A percentile compares a stretch with the other conserved stretches of the same genome.
Evolutionary conservation across 2,797 vertebrate genomes (phyloP).

Genomic region (Bovichtus variegatus): DNA sequence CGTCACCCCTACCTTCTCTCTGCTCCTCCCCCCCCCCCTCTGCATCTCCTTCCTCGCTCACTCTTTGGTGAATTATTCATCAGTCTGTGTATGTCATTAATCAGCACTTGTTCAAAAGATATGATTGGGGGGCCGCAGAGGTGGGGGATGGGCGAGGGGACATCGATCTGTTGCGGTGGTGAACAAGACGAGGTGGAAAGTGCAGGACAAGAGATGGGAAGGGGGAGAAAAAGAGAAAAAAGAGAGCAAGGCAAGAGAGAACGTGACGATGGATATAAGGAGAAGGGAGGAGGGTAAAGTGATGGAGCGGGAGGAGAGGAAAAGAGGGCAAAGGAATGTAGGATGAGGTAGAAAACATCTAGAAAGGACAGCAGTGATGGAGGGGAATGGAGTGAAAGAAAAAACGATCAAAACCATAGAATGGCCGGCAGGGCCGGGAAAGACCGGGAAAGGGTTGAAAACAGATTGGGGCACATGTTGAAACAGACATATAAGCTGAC

Average conservation of each 20-base stretch:
- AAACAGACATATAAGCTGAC: constrained; percentile 78
- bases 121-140: constrained; percentile 69
- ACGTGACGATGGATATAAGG: constrained; percentile 21
- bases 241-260: constrained; percentile 15
- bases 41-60: constrained; percentile 29
- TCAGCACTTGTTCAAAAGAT: constrained; percentile 86
- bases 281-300: constrained; percentile 26
- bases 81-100: constrained; percentile 86
- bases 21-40: not conserved
- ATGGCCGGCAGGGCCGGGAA: constrained; percentile 1
- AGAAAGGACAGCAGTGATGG: constrained; percentile 3
- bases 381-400: not conserved
- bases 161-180: constrained; percentile 65
- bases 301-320: constrained; percentile 4
- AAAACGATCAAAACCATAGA: constrained; percentile 35
- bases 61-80: constrained; percentile 86
- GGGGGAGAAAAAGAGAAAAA: not conserved
- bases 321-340: constrained; percentile 29
- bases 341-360: constrained; percentile 3
- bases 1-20: constrained; percentile 39
- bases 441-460: constrained; percentile 35
- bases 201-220: constrained; percentile 7
- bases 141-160: constrained; percentile 42
- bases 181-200: constrained; percentile 44
- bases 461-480: constrained; percentile 71